phyloP scores from a whole-genome alignment of 2,888 invertebrate species.

The Drosophila setosimentum region DNA sequence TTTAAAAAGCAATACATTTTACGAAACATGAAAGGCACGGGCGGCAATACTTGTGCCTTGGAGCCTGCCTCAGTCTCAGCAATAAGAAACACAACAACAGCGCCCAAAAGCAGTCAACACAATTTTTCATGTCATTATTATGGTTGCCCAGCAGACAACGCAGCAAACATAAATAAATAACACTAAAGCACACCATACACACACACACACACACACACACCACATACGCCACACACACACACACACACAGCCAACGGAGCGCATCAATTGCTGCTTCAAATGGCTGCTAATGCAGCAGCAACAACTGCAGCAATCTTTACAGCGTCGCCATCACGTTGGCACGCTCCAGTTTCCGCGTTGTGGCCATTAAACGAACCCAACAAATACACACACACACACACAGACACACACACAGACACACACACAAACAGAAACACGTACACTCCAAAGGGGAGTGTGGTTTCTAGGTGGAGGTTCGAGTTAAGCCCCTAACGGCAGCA shows the following conservation, averaged over 20 bases:
- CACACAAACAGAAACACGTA: constrained; percentile 28
- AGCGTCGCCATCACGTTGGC: constrained; percentile 56
- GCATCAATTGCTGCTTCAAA: constrained; percentile 74
- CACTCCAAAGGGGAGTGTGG: constrained; percentile 16
- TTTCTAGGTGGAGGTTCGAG: constrained; percentile 49
- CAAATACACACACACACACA: constrained; percentile 41
- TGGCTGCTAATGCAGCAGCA: constrained; percentile 76
- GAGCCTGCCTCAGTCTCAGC: constrained; percentile 29
- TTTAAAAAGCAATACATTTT: constrained; percentile 73
- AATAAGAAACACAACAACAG: constrained; percentile 50
- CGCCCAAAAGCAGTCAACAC: constrained; percentile 65
- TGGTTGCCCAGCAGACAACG: constrained; percentile 53
- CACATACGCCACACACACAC: constrained; percentile 4
- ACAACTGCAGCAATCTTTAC: constrained; percentile 61
- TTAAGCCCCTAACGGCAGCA: constrained; percentile 46
- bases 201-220: constrained; percentile 29
- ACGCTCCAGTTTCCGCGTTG: constrained; percentile 78
- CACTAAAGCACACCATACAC: constrained; percentile 54
- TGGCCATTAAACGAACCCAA: constrained; percentile 72
- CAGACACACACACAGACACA: constrained; percentile 17
- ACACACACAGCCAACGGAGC: constrained; percentile 14
- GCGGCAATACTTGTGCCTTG: constrained; percentile 17
- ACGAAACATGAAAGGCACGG: constrained; percentile 36
- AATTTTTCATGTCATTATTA: constrained; percentile 79
- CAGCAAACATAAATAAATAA: constrained; percentile 73